Base-by-base conservation (phyloP, 2,797 vertebrate genomes). In the Periophthalmus magnuspinnatus region DNA sequence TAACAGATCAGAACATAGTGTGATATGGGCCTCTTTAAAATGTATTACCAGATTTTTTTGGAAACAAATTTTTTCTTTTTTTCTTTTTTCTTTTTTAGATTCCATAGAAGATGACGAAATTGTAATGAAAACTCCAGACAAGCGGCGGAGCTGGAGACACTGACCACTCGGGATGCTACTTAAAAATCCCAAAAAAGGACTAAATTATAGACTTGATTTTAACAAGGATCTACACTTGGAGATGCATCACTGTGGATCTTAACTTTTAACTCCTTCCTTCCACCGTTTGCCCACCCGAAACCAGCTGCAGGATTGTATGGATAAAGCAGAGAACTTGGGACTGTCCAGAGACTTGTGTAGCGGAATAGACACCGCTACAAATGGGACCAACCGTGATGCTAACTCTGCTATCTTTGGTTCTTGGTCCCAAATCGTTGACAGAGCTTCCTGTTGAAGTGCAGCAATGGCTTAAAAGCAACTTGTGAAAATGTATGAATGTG, bases 291-390 rank as follows among this genome's bases (percentile, higher is more conserved):
- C 84, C 87, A 79, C 87, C 85, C 71, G 62, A 58, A 62, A 77
- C 83, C 90, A 88, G 84, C 90, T 86, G 87, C 75, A 77, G 79
- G 86, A 91, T 82, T 88, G 84, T 85, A 88, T 77, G 16, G 52
- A 24, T 5, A 14, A 33, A 54, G 24, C 10, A 34, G 68, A 60
- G 22, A 70, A 22, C 13, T 65, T 58, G 32, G 2, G 47, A 68
- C 32, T 60, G 60, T 69, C 54, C 62, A 86, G 67, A 74, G 75
- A 85, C 80, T 85, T 54, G 9, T 52, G 41, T 32, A 62, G 41
- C 41, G 41, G 69, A 80, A 78, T 34, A 67, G 41, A 69, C 28
- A 56, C 71, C 78, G 72, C 77, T 36, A 47, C 0, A 34, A 74
- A 62, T 47, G 75, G 72, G 73, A 76, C 57, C 82, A 57, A 69